These are phyloP conservation scores for Doryteuthis pealeii DNA, from an alignment of 1,140 invertebrate species.

Conservation along the genomic window DNA sequence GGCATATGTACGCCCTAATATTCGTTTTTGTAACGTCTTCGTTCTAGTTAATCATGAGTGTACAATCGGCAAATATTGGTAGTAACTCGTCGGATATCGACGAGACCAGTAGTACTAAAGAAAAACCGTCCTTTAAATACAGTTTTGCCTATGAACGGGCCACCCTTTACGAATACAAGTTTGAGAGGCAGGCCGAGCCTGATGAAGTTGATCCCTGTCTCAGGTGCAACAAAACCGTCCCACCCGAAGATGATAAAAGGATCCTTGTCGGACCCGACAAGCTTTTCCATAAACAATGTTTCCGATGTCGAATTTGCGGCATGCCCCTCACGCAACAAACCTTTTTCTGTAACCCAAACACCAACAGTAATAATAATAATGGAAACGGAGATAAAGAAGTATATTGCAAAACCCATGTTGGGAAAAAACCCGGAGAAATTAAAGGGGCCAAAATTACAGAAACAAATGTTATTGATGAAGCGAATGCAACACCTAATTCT, in stretches of 20 bases:
- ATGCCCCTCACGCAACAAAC: conserved; percentile 55
- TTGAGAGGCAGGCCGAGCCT: conserved; percentile 41
- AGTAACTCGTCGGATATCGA: background rate
- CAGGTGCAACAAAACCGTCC: conserved; percentile 48
- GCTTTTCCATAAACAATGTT: conserved; percentile 50
- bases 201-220: conserved; percentile 50
- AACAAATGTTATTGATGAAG: conserved; percentile 19
- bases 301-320: conserved; percentile 50
- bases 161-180: conserved; percentile 53
- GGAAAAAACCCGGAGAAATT: conserved; percentile 48
- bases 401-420: conserved; percentile 51
- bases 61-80: background rate
- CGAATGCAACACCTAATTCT: conserved; percentile 10
- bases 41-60: background rate
- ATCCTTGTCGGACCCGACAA: conserved; percentile 49
- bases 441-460: conserved; percentile 22
- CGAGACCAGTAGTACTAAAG: conserved; percentile 30
- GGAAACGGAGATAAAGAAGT: conserved; percentile 43
- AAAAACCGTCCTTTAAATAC: conserved; percentile 48
- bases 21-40: background rate
- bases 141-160: conserved; percentile 52
- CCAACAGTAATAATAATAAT: conserved; percentile 31
- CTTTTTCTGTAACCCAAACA: conserved; percentile 39
- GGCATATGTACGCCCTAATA: background rate
- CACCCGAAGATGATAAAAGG: conserved; percentile 44